Conservation (phyloP, 2,113 vertebrate genomes). For the Actinemys pallida region DNA sequence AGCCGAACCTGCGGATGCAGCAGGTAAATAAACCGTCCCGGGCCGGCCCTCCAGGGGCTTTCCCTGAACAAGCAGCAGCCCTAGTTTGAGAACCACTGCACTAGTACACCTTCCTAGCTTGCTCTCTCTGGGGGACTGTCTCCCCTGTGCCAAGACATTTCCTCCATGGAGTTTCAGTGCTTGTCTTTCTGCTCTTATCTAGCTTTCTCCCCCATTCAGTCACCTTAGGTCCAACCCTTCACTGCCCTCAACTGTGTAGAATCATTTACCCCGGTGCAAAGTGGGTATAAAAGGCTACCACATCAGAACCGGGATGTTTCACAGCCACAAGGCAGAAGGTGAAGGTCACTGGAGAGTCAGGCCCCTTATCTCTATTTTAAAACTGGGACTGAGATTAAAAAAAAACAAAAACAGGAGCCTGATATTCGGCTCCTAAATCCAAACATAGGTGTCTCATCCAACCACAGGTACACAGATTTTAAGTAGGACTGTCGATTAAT, state of each 20-base stretch:
- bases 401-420: too few relatives aligned
- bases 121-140: not conserved
- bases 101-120: not conserved
- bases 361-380: too few relatives aligned
- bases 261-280: not conserved
- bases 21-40: too few relatives aligned
- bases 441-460: too few relatives aligned
- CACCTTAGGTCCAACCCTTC: not conserved
- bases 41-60: too few relatives aligned
- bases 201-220: not conserved
- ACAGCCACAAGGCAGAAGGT: rapidly evolving
- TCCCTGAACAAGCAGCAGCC: too few relatives aligned
- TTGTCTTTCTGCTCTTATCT: not conserved
- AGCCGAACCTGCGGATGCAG: too few relatives aligned
- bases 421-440: too few relatives aligned
- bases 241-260: not conserved
- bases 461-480: not conserved
- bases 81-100: too few relatives aligned
- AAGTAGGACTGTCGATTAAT: too few relatives aligned
- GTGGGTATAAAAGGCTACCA: not conserved
- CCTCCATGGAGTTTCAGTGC: not conserved
- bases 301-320: not conserved
- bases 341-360: not conserved
- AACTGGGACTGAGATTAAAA: not conserved
- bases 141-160: not conserved